These are phyloP conservation scores for Agapornis roseicollis DNA, from an alignment of 2,113 vertebrate species.

Conservation along the genomic window DNA sequence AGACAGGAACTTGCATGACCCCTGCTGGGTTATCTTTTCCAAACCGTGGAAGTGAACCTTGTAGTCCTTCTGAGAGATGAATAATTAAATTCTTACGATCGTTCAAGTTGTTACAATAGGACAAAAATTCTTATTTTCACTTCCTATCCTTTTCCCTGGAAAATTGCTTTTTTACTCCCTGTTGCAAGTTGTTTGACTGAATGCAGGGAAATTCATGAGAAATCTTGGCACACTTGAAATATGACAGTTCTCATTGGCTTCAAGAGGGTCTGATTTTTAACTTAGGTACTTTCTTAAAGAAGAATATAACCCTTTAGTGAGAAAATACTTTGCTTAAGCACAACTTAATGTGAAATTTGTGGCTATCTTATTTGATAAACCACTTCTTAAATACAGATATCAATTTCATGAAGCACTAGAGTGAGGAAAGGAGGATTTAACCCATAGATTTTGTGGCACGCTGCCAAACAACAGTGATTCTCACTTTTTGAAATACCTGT, in stretches of 20 bases:
- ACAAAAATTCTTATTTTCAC: not conserved
- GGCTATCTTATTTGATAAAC: not conserved
- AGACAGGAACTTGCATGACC: conserved; percentile 36
- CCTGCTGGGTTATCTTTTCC: conserved; percentile 34
- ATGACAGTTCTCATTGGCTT: not conserved
- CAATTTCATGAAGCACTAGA: not conserved
- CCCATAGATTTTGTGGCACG: not conserved
- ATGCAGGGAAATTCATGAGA: not conserved
- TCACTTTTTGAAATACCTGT: not conserved
- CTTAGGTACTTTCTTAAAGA: not conserved
- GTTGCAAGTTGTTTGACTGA: not conserved
- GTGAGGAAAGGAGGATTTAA: not conserved
- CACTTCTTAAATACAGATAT: not conserved
- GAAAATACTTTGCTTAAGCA: not conserved
- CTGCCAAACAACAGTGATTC: not conserved
- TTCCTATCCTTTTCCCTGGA: not conserved
- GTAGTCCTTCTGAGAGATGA: not conserved
- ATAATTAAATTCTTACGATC: not conserved
- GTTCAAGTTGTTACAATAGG: not conserved
- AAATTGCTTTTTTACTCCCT: not conserved
- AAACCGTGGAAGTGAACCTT: not conserved
- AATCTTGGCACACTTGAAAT: not conserved
- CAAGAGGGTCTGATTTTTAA: not conserved
- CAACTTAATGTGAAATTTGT: not conserved
- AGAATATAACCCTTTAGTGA: not conserved